Conservation (phyloP, 2,797 vertebrate species). For the Emys orbicularis region DNA sequence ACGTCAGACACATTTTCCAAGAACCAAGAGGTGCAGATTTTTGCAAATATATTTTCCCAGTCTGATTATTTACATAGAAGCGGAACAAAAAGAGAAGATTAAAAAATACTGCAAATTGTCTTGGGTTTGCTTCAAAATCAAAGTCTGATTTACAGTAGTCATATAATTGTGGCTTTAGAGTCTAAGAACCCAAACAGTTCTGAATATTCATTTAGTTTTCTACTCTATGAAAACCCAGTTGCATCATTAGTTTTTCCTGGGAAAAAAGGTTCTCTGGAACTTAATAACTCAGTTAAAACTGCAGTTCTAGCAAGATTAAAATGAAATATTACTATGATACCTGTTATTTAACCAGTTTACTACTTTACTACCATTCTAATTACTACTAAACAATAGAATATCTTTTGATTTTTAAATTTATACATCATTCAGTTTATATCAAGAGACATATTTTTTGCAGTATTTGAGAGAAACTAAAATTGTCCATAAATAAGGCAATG, state of each 20-base stretch:
- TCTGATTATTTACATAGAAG: not conserved
- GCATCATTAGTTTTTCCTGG: not conserved
- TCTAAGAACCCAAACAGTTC: conserved; percentile 5
- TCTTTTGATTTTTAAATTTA: not conserved
- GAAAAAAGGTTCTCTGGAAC: not conserved
- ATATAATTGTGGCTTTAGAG: conserved; percentile 23
- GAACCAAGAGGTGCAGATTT: not conserved
- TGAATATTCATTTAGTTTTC: conserved; percentile 38
- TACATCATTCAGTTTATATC: not conserved
- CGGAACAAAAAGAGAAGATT: not conserved
- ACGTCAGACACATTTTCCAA: not conserved
- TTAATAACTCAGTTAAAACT: conserved; percentile 25
- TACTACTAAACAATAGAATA: conserved; percentile 5
- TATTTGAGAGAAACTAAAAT: not conserved
- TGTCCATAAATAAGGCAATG: not conserved
- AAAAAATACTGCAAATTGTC: conserved; percentile 9
- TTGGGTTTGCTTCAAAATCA: conserved; percentile 50
- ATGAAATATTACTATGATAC: not conserved
- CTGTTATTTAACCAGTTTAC: not conserved
- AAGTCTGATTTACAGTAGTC: conserved; percentile 1
- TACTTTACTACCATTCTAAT: not conserved
- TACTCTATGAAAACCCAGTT: not conserved
- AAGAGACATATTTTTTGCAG: not conserved
- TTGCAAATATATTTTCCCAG: not conserved
- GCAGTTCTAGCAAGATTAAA: conserved; percentile 18